These are phyloP conservation scores for Axea sp. DNA, from an alignment of 2,888 invertebrate species.

Conservation along the genomic window DNA sequence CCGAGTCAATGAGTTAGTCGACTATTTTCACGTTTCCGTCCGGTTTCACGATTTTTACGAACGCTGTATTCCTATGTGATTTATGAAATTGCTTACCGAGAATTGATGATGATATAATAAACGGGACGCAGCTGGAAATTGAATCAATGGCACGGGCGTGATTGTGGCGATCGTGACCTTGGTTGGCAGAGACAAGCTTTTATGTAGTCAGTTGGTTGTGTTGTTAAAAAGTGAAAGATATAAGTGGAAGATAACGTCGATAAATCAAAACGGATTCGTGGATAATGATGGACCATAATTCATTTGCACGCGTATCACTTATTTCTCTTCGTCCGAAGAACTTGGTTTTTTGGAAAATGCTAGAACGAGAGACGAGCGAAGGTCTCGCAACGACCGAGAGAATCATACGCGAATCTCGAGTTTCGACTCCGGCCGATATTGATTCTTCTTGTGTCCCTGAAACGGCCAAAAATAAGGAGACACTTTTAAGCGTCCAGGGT, in stretches of 20 bases:
- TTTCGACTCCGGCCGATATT: not conserved
- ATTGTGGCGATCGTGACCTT: conserved; percentile 34
- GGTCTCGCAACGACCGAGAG: no score
- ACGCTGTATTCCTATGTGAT: conserved; percentile 47
- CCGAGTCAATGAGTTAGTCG: conserved; percentile 15
- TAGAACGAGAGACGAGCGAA: no score
- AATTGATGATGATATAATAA: conserved; percentile 46
- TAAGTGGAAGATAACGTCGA: conserved; percentile 14
- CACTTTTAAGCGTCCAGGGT: conserved; percentile 15
- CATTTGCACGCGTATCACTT: no score
- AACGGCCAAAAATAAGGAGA: conserved; percentile 10
- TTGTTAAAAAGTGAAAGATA: conserved; percentile 27
- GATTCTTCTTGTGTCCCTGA: not conserved
- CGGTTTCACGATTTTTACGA: conserved; percentile 40
- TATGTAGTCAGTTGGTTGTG: conserved; percentile 4
- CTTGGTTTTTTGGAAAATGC: no score
- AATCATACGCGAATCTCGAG: not conserved
- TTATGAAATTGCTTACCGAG: conserved; percentile 53
- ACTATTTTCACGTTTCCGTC: conserved; percentile 27
- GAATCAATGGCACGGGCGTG: conserved; percentile 49
- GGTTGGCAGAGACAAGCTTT: conserved; percentile 22
- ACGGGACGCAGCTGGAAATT: conserved; percentile 52
- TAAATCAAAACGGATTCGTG: conserved; percentile 13
- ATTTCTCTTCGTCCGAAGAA: no score
- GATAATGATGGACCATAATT: no score